These are phyloP conservation scores for Melanerpes aurifrons DNA, from an alignment of 2,113 vertebrate species.

Conservation along the genomic window DNA sequence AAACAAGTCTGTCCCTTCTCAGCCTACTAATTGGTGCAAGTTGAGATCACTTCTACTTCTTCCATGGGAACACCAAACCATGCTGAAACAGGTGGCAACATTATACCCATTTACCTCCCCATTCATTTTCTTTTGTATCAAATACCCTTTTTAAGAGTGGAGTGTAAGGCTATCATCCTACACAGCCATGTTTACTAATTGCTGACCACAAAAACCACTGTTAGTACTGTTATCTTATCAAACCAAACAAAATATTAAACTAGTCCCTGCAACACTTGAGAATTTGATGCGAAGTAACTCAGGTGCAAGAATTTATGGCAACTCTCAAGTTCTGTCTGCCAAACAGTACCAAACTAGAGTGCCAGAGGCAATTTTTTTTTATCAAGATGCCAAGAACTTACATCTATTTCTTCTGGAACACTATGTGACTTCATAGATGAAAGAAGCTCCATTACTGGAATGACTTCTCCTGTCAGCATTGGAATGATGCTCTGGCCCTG, in stretches of 20 bases:
- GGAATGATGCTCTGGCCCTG: conserved; percentile 96
- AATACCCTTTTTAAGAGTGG: too few species aligned
- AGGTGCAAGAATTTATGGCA: background rate
- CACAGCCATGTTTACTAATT: background rate
- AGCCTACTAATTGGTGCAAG: background rate
- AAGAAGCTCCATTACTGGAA: conserved; percentile 95
- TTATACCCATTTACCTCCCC: background rate
- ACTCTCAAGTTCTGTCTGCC: background rate
- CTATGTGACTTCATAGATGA: conserved; percentile 96
- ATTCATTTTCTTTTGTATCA: background rate
- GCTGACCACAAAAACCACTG: background rate
- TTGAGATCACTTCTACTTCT: background rate
- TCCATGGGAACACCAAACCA: background rate
- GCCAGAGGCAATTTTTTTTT: background rate
- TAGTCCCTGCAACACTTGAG: background rate
- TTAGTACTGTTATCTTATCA: background rate
- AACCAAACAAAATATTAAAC: background rate
- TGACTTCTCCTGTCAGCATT: conserved; percentile 92
- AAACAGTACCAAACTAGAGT: background rate
- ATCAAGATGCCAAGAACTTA: conserved; percentile 72
- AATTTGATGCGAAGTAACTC: background rate
- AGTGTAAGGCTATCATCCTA: too few species aligned
- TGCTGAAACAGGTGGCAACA: background rate
- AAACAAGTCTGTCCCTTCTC: too few species aligned
- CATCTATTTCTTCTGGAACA: conserved; percentile 92